phyloP scores from a whole-genome alignment of 2,888 invertebrate genomes.

The Phorcus lineatus region DNA sequence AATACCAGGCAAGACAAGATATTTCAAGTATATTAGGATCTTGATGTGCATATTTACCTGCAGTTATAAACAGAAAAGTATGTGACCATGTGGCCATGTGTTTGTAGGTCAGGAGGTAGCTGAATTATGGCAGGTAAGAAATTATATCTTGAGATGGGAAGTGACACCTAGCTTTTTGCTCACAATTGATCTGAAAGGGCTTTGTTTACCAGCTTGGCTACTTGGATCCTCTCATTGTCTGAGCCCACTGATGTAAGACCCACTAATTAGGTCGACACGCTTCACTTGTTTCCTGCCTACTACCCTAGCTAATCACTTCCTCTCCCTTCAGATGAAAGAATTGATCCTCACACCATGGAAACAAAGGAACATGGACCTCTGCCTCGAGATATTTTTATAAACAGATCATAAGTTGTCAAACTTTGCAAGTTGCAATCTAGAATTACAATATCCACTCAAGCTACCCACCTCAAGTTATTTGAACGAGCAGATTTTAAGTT shows the following conservation, averaged over 20 bases:
- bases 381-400: too few relatives aligned
- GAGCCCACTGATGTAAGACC: neutral
- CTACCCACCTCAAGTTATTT: too few relatives aligned
- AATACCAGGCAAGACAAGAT: too few relatives aligned
- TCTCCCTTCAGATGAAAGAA: neutral
- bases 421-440: too few relatives aligned
- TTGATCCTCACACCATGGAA: neutral
- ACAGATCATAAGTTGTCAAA: too few relatives aligned
- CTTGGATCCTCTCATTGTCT: neutral
- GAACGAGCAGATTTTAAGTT: too few relatives aligned
- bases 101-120: neutral
- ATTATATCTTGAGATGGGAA: neutral
- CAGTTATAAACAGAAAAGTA: too few relatives aligned
- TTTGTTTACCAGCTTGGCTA: neutral
- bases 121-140: neutral
- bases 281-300: neutral
- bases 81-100: neutral
- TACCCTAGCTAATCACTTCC: neutral
- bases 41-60: too few relatives aligned
- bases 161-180: neutral
- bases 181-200: neutral
- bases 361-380: neutral
- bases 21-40: too few relatives aligned
- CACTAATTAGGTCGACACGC: neutral
- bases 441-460: too few relatives aligned